Conservation (phyloP, 2,888 invertebrate species). For the Punctoribates punctum region DNA sequence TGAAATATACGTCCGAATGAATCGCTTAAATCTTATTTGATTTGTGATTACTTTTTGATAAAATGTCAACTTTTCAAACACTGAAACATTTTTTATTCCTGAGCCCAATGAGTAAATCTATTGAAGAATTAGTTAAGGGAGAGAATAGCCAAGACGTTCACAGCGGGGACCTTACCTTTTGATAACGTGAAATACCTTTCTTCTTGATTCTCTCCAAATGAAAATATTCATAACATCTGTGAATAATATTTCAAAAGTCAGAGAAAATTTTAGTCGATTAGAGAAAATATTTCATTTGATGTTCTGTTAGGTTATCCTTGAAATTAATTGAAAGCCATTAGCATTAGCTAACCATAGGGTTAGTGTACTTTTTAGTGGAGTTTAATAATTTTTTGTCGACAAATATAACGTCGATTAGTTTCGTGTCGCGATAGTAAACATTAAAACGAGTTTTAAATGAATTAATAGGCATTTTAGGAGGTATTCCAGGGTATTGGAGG, state of each 20-base stretch:
- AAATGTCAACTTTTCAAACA: not conserved
- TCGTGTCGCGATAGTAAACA: slow-evolving; percentile 30
- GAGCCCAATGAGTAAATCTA: not conserved
- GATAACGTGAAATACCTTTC: too few species aligned
- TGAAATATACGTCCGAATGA: not conserved
- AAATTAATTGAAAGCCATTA: not conserved
- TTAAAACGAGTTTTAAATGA: slow-evolving; percentile 3
- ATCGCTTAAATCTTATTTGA: not conserved
- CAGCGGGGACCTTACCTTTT: too few species aligned
- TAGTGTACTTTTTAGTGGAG: slow-evolving; percentile 18
- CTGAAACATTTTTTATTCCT: not conserved
- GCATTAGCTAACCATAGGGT: slow-evolving; percentile 4
- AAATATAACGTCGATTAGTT: slow-evolving; percentile 8
- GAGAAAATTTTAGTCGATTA: too few species aligned
- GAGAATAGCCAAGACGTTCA: too few species aligned
- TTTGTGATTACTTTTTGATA: not conserved
- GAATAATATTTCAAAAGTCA: too few species aligned
- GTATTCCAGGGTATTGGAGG: slow-evolving; percentile 9
- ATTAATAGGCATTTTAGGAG: not conserved
- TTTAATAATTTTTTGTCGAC: not conserved
- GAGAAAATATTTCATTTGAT: too few species aligned
- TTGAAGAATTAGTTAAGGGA: not conserved
- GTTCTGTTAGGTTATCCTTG: too few species aligned
- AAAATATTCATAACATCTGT: too few species aligned
- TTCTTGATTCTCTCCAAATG: too few species aligned